These are phyloP conservation scores for Hozukius guyotensis DNA, from an alignment of 2,797 vertebrate species.

Conservation along the genomic window DNA sequence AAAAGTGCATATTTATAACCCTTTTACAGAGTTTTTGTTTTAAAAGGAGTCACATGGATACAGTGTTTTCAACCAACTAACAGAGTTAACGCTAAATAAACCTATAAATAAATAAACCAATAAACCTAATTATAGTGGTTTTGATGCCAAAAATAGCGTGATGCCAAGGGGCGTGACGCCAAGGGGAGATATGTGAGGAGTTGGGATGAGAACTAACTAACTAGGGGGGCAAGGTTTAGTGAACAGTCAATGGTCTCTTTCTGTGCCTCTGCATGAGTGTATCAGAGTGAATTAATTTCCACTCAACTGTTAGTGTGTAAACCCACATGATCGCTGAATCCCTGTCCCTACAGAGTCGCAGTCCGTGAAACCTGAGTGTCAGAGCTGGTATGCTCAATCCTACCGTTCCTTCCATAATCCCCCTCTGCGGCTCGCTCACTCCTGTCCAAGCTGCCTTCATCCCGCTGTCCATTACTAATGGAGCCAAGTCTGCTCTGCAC, in stretches of 20 bases:
- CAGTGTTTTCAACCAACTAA: neutral
- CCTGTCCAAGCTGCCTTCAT: conserved; percentile 8
- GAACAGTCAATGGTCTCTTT: neutral
- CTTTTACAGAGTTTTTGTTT: neutral
- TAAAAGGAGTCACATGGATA: neutral
- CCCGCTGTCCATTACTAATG: conserved; percentile 40
- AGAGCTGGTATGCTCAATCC: conserved; percentile 14
- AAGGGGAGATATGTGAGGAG: too few species aligned
- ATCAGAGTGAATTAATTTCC: too few species aligned
- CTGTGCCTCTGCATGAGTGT: neutral
- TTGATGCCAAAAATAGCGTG: too few species aligned
- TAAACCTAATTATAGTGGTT: too few species aligned
- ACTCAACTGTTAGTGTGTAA: neutral
- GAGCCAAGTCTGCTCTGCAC: conserved; percentile 16
- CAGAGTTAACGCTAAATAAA: neutral
- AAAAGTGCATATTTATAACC: neutral
- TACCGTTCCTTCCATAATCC: conserved; percentile 30
- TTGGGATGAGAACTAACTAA: too few species aligned
- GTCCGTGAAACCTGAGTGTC: conserved; percentile 30
- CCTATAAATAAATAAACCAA: too few species aligned
- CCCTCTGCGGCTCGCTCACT: neutral
- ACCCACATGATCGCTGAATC: neutral
- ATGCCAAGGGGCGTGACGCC: too few species aligned
- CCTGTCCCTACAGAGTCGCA: neutral
- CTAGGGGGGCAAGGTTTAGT: neutral